Evolutionary conservation across 1,140 invertebrate genomes (phyloP), one percentile per base, ranked within the genome.

Genomic region (Sinella curviseta): DNA sequence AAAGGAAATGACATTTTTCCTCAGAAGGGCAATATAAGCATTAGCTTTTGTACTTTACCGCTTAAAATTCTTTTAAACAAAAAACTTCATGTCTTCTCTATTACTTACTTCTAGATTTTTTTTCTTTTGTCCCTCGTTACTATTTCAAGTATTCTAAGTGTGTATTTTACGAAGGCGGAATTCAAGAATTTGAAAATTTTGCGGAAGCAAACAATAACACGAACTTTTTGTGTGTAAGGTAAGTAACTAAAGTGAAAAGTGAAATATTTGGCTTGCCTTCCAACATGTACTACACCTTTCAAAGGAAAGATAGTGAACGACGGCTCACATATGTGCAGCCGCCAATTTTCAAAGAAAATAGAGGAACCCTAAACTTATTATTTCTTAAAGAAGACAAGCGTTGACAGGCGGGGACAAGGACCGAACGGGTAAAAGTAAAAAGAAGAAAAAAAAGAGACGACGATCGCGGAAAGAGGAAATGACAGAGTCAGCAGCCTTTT

Each of bases 341-440:
- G 57, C 24, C 24, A 17, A 60, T 60, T 60, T 60, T 60, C 57
- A n/a, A n/a, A n/a, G 57, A 60, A 60, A 60, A 60, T 26, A 48
- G 57, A 26, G 57, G 4, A 60, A 60, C 57, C 57, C 57, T 60
- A 60, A 60, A 16, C 57, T 60, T 60, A 60, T 60, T 60, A 60
- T 60, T 60, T 12, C 14, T 60, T 60, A 60, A 60, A n/a, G 24
- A 60, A 60, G 57, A 60, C 57, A 60, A 60, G 57, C 8, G 57
- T 60, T 60, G 57, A 60, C 57, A 60, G 57, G 57, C 57, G 57
- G 24, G 57, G 57, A 60, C 57, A 48, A 48, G 57, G 57, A 14
- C 8, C 4, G 24, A 26, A 60, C 57, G 24, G 57, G 57, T 4
- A n/a, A 60, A 26, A 60, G 39, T 48, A 20, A 48, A 48, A 48